Conservation (phyloP, 2,888 invertebrate species). For the Sesia bembeciformis region DNA sequence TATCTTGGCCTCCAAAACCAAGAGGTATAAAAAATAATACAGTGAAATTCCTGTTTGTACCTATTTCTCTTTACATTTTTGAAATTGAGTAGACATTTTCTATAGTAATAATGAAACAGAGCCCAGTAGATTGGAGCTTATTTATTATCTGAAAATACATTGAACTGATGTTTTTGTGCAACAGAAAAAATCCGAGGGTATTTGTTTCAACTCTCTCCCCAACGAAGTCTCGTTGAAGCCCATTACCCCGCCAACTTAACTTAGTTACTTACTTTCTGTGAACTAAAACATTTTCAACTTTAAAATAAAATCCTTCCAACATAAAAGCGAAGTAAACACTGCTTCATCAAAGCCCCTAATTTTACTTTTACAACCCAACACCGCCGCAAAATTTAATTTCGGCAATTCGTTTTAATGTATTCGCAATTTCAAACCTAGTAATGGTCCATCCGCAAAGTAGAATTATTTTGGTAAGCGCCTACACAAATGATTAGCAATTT, state of each 20-base stretch:
- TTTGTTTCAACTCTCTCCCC: background rate
- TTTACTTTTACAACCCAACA: conserved; percentile 13
- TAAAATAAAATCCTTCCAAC: background rate
- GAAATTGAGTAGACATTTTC: background rate
- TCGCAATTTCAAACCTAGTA: conserved; percentile 22
- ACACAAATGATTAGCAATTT: background rate
- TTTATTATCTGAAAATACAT: background rate
- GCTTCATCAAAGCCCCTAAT: conserved; percentile 17
- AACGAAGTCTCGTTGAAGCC: background rate
- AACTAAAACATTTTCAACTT: background rate
- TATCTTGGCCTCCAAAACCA: too few species aligned
- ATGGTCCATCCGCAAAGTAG: conserved; percentile 10
- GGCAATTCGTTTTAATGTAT: conserved; percentile 30
- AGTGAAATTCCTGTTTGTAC: background rate
- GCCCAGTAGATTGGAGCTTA: background rate
- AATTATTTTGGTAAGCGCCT: conserved; percentile 16
- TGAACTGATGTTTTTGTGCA: background rate
- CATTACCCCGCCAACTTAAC: background rate
- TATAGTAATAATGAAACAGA: background rate
- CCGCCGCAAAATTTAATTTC: conserved; percentile 26
- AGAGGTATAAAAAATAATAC: too few species aligned
- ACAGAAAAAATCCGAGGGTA: background rate
- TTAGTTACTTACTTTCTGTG: background rate
- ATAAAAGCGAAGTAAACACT: background rate
- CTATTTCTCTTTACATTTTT: background rate